Evolutionary conservation across 2,113 vertebrate species (phyloP), one percentile per base, ranked within the genome.

Genomic region (Pseudorectes ferrugineus): DNA sequence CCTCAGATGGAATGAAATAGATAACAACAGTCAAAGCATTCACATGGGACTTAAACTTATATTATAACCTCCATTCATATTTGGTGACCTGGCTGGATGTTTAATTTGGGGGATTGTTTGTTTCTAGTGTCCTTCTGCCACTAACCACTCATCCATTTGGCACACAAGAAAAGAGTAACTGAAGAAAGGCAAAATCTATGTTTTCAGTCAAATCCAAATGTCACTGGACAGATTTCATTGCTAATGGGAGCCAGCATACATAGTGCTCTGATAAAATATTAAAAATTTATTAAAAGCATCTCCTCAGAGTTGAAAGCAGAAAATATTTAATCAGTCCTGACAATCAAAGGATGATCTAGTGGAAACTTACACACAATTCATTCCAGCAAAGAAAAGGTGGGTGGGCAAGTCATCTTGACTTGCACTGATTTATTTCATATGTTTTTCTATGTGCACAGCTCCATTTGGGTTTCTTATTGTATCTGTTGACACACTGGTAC

Each of bases 231-330:
- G 48, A 80, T 52, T 88, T 81, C 43, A 52, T 80, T 79, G 77
- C 42, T 92, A 93, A 93, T 91, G 40, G 36, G 33, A 96, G 43
- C 48, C 90, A 95, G 63, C 35, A 89, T 52, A 63, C 19, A 58
- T 45, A 78, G 66, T 45, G 33, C 36, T 88, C 62, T 4, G 19
- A 84, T 82, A 95, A 95, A 96, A 93, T 89, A 95, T 91, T 95
- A 81, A 94, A 94, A 96, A 81, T 5, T 42, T 95, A 92, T 88
- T 96, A 65, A 97, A 97, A 96, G 62, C 76, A 90, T 91, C 93
- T 95, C 76, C 83, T 84, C 75, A 49, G 57, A 96, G 68, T 79
- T 92, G 88, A 95, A 95, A 96, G 78, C 29, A 95, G 72, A 92
- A 93, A 94, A 76, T 63, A 63, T 57, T 88, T 94, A 93, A 96